Conservation (phyloP, 2,113 vertebrate genomes). For the Heterotilapia buettikoferi region DNA sequence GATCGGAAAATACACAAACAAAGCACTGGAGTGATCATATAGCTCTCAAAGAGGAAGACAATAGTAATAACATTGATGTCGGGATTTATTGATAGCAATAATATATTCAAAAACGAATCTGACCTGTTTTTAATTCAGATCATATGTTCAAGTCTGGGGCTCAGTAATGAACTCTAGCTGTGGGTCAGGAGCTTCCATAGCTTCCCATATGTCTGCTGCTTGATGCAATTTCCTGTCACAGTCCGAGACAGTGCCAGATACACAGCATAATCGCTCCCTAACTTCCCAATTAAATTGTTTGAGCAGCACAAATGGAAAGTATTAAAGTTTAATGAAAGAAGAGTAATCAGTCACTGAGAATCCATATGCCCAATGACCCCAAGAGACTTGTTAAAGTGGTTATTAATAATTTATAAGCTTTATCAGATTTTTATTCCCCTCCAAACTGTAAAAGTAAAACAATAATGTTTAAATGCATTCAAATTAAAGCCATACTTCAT, state of each 20-base stretch:
- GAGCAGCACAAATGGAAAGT: background rate
- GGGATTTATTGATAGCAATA: background rate
- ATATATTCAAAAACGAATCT: background rate
- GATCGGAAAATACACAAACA: background rate
- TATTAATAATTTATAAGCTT: background rate
- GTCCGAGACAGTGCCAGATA: background rate
- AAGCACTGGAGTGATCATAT: background rate
- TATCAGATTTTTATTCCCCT: background rate
- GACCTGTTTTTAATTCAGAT: background rate
- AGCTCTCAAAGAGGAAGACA: background rate
- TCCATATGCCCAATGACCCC: background rate
- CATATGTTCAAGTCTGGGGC: background rate
- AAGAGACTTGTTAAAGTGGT: background rate
- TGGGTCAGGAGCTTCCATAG: background rate
- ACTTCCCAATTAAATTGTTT: background rate
- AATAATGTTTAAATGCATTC: background rate
- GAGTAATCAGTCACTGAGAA: background rate
- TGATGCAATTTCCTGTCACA: background rate
- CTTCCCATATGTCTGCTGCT: background rate
- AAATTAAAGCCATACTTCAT: background rate
- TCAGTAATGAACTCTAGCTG: background rate
- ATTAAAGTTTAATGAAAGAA: background rate
- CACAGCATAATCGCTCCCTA: background rate
- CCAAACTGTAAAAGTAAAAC: background rate
- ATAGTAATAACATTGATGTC: background rate